Percentiles rank a stretch among this genome's conserved stretches.
Evolutionary conservation across 2,113 vertebrate genomes (phyloP).

Genomic region (Chascanopsetta lugubris): DNA sequence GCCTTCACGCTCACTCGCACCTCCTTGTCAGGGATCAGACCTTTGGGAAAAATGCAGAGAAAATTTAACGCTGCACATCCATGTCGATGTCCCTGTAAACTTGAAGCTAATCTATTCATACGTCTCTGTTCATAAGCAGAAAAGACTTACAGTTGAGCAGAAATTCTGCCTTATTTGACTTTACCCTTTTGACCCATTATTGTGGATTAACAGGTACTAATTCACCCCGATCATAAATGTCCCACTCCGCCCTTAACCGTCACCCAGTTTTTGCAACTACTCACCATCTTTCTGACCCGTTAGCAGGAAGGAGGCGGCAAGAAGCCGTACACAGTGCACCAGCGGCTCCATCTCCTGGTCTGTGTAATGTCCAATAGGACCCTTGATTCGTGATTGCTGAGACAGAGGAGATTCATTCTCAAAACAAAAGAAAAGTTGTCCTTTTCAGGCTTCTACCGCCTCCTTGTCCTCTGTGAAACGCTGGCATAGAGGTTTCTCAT

Average conservation of each 20-base stretch:
- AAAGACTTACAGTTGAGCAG: too few species aligned
- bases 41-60: slow-evolving; percentile 70
- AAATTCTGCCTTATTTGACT: too few species aligned
- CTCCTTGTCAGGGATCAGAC: slow-evolving; percentile 91
- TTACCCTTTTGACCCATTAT: too few species aligned
- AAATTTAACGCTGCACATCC: neutral
- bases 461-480: neutral
- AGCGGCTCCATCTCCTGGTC: slow-evolving; percentile 87
- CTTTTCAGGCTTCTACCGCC: neutral
- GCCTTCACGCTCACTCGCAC: slow-evolving; percentile 98
- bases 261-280: slow-evolving; percentile 1
- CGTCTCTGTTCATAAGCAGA: too few species aligned
- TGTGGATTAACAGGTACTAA: too few species aligned
- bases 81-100: neutral
- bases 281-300: slow-evolving; percentile 90
- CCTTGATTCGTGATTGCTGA: slow-evolving; percentile 91
- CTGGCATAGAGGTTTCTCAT: neutral
- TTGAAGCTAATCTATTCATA: neutral
- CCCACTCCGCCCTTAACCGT: too few species aligned
- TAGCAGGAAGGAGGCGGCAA: slow-evolving; percentile 93
- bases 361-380: slow-evolving; percentile 90
- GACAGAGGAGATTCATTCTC: neutral
- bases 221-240: too few species aligned
- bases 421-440: neutral
- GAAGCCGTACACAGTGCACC: slow-evolving; percentile 91